Conservation (phyloP, 2,888 invertebrate genomes). For the Aleiodes leptofemur region DNA sequence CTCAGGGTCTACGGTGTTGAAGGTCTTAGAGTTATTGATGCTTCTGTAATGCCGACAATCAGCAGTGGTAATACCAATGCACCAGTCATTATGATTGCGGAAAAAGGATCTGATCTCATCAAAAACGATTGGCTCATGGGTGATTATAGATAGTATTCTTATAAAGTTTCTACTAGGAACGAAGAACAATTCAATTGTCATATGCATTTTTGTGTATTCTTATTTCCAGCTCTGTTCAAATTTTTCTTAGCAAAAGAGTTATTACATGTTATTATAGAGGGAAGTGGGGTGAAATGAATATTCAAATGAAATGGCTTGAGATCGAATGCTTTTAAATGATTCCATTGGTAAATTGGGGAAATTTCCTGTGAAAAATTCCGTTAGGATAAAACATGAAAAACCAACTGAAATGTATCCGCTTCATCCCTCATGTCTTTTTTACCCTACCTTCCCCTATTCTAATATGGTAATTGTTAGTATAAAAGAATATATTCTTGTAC, state of each 20-base stretch:
- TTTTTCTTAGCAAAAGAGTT: not conserved
- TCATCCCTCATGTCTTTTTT: too few relatives aligned
- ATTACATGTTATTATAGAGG: not conserved
- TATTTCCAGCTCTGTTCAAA: not conserved
- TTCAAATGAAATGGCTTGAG: too few relatives aligned
- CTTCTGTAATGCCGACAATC: slow-evolving; percentile 92
- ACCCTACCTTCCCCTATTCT: not conserved
- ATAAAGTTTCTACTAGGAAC: not conserved
- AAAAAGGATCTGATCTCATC: slow-evolving; percentile 90
- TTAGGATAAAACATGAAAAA: too few relatives aligned
- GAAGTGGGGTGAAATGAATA: too few relatives aligned
- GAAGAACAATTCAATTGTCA: not conserved
- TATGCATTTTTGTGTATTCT: not conserved
- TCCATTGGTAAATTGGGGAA: too few relatives aligned
- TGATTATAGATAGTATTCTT: slow-evolving; percentile 6
- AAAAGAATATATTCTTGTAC: too few relatives aligned
- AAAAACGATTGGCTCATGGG: slow-evolving; percentile 86
- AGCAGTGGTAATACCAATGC: slow-evolving; percentile 94
- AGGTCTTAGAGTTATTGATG: slow-evolving; percentile 89
- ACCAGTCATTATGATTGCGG: slow-evolving; percentile 93
- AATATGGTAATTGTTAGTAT: not conserved
- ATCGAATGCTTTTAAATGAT: too few relatives aligned
- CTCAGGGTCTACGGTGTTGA: slow-evolving; percentile 86
- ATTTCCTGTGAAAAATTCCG: too few relatives aligned
- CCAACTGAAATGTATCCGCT: too few relatives aligned